These are phyloP conservation scores for Pheosia tremula DNA, from an alignment of 2,888 invertebrate genomes.

Conservation along the genomic window DNA sequence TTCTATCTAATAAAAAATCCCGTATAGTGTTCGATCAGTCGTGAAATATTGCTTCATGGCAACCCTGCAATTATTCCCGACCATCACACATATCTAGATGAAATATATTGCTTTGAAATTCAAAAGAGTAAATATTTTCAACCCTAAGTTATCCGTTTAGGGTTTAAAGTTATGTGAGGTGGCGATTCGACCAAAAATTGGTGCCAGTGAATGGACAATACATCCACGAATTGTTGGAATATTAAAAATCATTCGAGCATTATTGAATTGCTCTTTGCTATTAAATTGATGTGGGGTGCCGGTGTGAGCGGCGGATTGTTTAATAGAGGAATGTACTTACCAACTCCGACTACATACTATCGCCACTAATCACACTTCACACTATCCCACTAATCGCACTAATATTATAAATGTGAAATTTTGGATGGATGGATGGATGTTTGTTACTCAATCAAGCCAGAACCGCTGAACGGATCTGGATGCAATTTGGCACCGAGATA, in stretches of 20 bases:
- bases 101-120: slow-evolving; percentile 4
- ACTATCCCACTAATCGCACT: too few relatives aligned
- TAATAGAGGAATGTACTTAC: too few relatives aligned
- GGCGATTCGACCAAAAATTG: slow-evolving; percentile 53
- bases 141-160: slow-evolving; percentile 30
- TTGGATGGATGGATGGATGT: too few relatives aligned
- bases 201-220: slow-evolving; percentile 65
- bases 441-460: too few relatives aligned
- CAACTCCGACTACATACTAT: too few relatives aligned
- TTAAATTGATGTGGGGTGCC: slow-evolving; percentile 53
- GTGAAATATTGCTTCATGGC: slow-evolving; percentile 49
- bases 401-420: too few relatives aligned
- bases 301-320: slow-evolving; percentile 38
- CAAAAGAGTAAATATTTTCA: slow-evolving; percentile 18
- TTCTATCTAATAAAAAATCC: slow-evolving; percentile 24
- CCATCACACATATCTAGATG: slow-evolving; percentile 45
- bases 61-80: slow-evolving; percentile 47
- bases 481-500: too few relatives aligned
- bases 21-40: slow-evolving; percentile 36
- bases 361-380: too few relatives aligned
- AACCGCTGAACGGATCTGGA: too few relatives aligned
- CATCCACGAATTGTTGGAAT: slow-evolving; percentile 72
- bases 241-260: slow-evolving; percentile 81
- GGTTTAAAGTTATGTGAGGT: slow-evolving; percentile 21
- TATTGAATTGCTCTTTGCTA: slow-evolving; percentile 76